Evolutionary conservation across 2,888 invertebrate genomes (phyloP).

Genomic region (Nomada flava): DNA sequence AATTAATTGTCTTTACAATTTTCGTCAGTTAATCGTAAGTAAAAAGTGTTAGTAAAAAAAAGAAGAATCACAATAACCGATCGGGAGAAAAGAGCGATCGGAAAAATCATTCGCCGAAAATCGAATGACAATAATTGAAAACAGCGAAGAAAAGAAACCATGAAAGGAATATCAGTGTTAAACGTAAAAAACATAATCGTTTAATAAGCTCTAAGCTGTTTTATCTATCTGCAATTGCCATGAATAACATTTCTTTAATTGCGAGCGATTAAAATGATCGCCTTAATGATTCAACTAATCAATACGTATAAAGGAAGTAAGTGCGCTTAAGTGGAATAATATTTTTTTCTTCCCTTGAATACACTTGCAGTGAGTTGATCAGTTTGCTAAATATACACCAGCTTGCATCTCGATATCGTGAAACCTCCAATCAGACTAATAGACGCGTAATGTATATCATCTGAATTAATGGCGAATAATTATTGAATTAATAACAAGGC

Average conservation of each 20-base stretch:
- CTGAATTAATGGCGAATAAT: neutral
- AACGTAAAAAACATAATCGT: neutral
- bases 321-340: neutral
- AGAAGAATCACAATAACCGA: neutral
- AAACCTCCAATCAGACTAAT: neutral
- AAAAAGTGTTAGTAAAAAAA: too few relatives aligned
- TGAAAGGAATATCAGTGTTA: neutral
- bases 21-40: too few relatives aligned
- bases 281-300: neutral
- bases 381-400: neutral
- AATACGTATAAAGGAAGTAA: neutral
- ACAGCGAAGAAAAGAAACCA: neutral
- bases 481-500: neutral
- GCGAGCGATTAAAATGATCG: neutral
- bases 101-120: neutral
- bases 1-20: too few relatives aligned
- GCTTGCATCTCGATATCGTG: neutral
- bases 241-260: neutral
- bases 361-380: neutral
- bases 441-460: neutral
- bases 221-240: neutral
- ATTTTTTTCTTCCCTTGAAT: neutral
- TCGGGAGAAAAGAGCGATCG: too few relatives aligned
- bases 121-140: neutral
- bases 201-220: neutral